Conservation (phyloP, 2,888 invertebrate species). For the Nomada lathburiana region DNA sequence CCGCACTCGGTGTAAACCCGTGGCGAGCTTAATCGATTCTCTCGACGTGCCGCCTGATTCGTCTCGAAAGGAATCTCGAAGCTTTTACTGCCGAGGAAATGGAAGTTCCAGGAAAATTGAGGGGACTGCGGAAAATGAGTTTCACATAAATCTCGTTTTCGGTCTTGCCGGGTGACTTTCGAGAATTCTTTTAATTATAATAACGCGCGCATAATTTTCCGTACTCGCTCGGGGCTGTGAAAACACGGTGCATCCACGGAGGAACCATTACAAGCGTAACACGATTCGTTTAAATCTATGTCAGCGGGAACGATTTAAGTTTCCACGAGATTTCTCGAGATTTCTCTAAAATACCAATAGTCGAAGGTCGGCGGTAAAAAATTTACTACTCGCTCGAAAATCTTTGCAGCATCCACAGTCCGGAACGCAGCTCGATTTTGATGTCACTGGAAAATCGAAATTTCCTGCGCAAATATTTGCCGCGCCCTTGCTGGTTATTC, state of each 20-base stretch:
- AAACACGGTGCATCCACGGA: constrained; percentile 8
- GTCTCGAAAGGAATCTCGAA: background rate
- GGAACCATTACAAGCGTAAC: constrained; percentile 35
- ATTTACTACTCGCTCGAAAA: background rate
- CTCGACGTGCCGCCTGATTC: constrained; percentile 29
- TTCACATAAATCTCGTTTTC: background rate
- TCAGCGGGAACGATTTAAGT: constrained; percentile 56
- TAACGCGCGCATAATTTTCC: background rate
- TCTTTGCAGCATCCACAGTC: background rate
- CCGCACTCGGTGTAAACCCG: constrained; percentile 10
- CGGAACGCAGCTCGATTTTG: too few relatives aligned
- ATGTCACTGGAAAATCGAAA: too few relatives aligned
- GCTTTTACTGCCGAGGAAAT: constrained; percentile 32
- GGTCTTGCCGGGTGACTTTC: background rate
- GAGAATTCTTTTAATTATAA: too few relatives aligned
- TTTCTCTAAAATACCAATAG: background rate
- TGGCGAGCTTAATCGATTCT: constrained; percentile 22
- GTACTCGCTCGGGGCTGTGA: background rate
- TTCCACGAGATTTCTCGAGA: constrained; percentile 52
- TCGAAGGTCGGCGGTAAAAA: background rate
- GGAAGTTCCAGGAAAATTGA: background rate
- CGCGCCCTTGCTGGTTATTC: background rate
- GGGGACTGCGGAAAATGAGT: constrained; percentile 6
- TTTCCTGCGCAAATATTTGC: background rate
- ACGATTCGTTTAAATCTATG: constrained; percentile 50